Base-by-base conservation (phyloP, 2,888 invertebrate genomes). In the Bedellia somnulentella region DNA sequence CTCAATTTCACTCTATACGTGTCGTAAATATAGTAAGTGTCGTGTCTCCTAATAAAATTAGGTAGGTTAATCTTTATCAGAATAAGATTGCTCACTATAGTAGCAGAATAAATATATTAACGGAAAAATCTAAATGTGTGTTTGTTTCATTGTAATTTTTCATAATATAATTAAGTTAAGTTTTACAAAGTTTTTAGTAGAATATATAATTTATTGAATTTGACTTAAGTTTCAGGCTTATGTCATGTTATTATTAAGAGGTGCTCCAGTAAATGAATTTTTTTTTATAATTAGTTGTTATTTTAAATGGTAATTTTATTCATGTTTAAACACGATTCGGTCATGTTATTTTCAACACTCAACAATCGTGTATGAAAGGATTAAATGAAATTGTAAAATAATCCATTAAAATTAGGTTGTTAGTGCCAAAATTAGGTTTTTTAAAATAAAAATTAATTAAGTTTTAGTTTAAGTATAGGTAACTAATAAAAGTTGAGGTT, bases 21-120 rank as follows among this genome's bases (percentile, higher is more conserved):
- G 73, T 71, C 73, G 68, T 73, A 73, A 61, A 60, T 73, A 75
- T 75, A 73, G 68, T 70, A 40, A 56, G 47, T 68, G 73, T 73
- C 61, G 71, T 75, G 70, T 70, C 66, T 67, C 53, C 57, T 40
- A 46, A 53, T 49, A 24, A 6, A 21, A 13, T 42, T 68, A 70
- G 63, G 66, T 52, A 62, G 52, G 68, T 70, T 73, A 71, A 71
- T 57, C 66, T 56, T 59, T 36, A 43, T 47, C 12, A 55, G 54
- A 46, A 45, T 43, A 45, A 47, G 15, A 26, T 13, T 14, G 18
- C 18, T 6, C 9, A 6, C 9, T 18, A 6, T 5, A 26, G 14
- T 26, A 13, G n/a, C n/a, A 5, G 14, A 26, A 26, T 26, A 26
- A 6, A 13, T 15, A 26, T 14, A n/a, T 11, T 26, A 26, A 26